Base-by-base conservation (phyloP, 1,140 invertebrate species). In the Leptoteleia sp. region DNA sequence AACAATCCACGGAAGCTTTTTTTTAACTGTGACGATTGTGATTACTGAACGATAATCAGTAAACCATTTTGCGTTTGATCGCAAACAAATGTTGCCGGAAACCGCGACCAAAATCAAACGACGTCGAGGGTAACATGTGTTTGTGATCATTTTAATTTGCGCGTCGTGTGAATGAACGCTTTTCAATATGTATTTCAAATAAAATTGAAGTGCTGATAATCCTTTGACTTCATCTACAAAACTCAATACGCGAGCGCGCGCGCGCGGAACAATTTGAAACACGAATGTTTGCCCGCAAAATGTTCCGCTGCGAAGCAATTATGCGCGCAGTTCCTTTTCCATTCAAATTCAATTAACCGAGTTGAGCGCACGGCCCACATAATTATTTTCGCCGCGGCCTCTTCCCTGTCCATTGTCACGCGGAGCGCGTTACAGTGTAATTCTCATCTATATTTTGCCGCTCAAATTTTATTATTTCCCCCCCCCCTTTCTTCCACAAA, bases 341-440 rank as follows among this genome's bases (percentile, higher is more conserved):
- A 76, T 76, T 76, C 17, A 22, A 68, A 62, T 62, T 76, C 72
- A 76, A 76, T 76, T 76, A 76, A 76, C 61, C 48, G 62, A 54
- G 38, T 25, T 5, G 47, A 33, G 54, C 62, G 38, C 55, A 35
- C 61, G 15, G 16, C 22, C 16, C 37, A 62, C 72, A 76, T 76
- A 52, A 76, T 76, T 61, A 76, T 76, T 67, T 76, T 52, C 54
- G 15, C 54, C 29, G 48, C 37, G 16, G 59, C 25, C 70, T 64
- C 59, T 50, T 65, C 59, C 27, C 70, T 48, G 57, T 62, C 42
- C 25, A 67, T 65, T 73, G 70, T 73, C 68, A 55, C 68, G 68
- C 68, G 25, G 0, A 33, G 45, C 67, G 67, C 67, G 65, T 61
- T 59, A 52, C 37, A 43, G 19, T 70, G 45, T 71, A 61, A 71